A percentile compares a stretch with the other conserved stretches of the same genome.
Conservation (phyloP, 2,113 vertebrate genomes). For the Chroicocephalus ridibundus region DNA sequence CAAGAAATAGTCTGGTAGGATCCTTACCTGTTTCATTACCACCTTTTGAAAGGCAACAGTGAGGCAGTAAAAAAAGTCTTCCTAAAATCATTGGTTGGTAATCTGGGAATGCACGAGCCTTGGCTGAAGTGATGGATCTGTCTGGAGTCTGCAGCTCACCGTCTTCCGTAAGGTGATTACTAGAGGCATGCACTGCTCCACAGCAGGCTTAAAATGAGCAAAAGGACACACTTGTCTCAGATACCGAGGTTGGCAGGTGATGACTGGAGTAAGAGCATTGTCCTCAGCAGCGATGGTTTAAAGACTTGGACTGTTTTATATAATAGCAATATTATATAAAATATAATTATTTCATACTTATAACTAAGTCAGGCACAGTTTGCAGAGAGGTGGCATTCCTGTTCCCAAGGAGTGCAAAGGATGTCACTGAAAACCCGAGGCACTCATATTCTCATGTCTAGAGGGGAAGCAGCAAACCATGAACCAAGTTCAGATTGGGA, state of each 20-base stretch:
- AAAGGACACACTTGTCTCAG: background rate
- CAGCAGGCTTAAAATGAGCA: background rate
- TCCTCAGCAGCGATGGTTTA: background rate
- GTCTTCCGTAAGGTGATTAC: background rate
- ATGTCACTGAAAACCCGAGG: background rate
- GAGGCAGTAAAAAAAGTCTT: background rate
- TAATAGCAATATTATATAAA: no score
- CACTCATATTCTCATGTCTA: fast-evolving
- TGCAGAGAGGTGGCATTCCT: background rate
- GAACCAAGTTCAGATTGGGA: background rate
- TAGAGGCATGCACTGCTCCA: background rate
- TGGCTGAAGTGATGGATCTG: background rate
- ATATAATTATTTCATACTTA: no score
- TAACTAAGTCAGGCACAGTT: no score
- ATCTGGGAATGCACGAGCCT: background rate
- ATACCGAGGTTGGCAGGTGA: background rate
- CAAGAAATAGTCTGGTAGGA: background rate
- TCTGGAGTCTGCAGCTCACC: background rate
- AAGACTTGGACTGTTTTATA: no score
- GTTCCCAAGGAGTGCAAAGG: background rate
- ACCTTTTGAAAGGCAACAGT: background rate
- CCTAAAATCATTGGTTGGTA: background rate
- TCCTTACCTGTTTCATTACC: background rate
- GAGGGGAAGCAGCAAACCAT: background rate
- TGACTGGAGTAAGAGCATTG: background rate